Conservation (phyloP, 2,888 invertebrate genomes). For the Lucinisca nassula region DNA sequence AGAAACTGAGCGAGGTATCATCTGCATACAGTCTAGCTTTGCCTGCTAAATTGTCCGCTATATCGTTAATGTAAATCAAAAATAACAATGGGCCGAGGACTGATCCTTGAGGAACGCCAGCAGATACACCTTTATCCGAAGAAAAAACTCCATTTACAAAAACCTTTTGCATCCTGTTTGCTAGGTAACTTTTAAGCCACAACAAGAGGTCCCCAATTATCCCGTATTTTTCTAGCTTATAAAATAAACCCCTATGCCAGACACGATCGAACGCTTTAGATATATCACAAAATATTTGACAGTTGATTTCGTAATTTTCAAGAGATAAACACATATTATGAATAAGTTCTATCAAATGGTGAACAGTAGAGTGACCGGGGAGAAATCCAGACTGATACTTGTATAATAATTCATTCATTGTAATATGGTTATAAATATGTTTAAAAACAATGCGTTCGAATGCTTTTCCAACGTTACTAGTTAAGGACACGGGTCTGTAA, state of each 20-base stretch:
- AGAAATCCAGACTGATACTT: slow-evolving; percentile 19
- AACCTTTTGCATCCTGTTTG: not conserved
- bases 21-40: not conserved
- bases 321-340: not conserved
- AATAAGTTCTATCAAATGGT: slow-evolving; percentile 8
- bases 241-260: not conserved
- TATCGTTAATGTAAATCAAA: slow-evolving; percentile 6
- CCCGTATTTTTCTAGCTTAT: not conserved
- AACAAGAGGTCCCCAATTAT: not conserved
- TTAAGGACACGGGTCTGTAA: not conserved
- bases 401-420: not conserved
- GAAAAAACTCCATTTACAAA: not conserved
- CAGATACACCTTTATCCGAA: not conserved
- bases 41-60: not conserved
- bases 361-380: not conserved
- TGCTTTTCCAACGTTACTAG: not conserved
- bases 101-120: slow-evolving; percentile 13
- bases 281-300: not conserved
- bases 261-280: not conserved
- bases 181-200: not conserved
- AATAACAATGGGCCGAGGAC: not conserved
- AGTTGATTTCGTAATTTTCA: not conserved
- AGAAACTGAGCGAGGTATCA: not conserved
- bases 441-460: not conserved
- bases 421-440: slow-evolving; percentile 1